These are phyloP conservation scores for Gopherus evgoodei DNA, from an alignment of 2,113 vertebrate genomes.

Conservation along the genomic window DNA sequence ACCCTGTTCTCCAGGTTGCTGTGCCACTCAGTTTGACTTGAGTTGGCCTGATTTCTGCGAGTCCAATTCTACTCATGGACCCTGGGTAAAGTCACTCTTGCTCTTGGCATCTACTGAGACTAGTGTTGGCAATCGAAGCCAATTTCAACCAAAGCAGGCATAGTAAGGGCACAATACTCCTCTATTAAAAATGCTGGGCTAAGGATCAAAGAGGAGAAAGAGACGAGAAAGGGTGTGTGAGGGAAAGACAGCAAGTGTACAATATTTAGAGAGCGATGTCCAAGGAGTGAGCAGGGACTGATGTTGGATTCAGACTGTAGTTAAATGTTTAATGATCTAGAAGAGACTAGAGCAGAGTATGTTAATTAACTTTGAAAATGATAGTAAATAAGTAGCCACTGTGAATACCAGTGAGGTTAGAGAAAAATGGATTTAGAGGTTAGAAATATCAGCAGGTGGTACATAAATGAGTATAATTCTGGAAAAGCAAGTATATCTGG, in stretches of 20 bases:
- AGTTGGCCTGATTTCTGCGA: not conserved
- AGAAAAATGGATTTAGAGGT: slow-evolving; percentile 11
- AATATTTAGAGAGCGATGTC: not conserved
- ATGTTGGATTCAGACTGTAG: not conserved
- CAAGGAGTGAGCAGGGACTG: not conserved
- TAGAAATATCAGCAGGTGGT: not conserved
- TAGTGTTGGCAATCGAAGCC: not conserved
- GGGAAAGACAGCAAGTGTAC: not conserved
- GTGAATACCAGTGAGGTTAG: not conserved
- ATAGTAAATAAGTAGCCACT: not conserved
- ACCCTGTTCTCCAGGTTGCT: not conserved
- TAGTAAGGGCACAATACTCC: not conserved
- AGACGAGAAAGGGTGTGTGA: not conserved
- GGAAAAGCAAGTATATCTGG: not conserved
- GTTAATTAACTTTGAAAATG: not conserved
- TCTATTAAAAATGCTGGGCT: not conserved
- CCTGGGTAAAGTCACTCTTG: not conserved
- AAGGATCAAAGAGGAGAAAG: not conserved
- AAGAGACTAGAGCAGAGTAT: not conserved
- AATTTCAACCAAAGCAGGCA: not conserved
- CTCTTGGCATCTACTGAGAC: not conserved
- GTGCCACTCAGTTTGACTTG: not conserved
- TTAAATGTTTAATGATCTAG: not conserved
- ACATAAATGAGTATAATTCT: not conserved
- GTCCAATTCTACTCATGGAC: not conserved